Evolutionary conservation across 2,113 vertebrate species (phyloP).

Genomic region (Pipa parva): DNA sequence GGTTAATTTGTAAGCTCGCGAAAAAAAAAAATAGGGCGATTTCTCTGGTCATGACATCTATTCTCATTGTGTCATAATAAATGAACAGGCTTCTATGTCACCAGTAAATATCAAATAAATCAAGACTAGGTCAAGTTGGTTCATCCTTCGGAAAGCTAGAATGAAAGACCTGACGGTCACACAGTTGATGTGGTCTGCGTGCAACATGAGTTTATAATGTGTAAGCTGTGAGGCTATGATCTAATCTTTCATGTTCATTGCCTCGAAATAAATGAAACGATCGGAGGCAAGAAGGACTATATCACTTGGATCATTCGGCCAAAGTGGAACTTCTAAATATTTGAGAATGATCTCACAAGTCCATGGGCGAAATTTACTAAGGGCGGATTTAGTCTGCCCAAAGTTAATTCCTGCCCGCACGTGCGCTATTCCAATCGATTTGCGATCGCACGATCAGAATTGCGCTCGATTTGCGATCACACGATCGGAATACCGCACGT

Average conservation of each 20-base stretch:
- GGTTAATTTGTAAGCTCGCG: conserved; percentile 26
- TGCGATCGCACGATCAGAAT: too few species aligned
- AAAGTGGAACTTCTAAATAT: conserved; percentile 45
- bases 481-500: too few species aligned
- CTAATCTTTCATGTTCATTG: not conserved
- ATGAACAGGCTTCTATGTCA: conserved; percentile 32
- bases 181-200: too few species aligned
- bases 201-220: too few species aligned
- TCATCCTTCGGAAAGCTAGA: conserved; percentile 20
- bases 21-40: conserved; percentile 7
- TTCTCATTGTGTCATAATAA: conserved; percentile 32
- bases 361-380: too few species aligned
- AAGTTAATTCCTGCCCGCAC: too few species aligned
- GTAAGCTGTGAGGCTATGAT: not conserved
- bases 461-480: too few species aligned
- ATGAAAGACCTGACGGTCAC: not conserved
- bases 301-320: not conserved
- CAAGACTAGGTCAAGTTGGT: conserved; percentile 16
- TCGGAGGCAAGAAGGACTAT: not conserved
- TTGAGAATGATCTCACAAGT: conserved; percentile 48
- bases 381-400: too few species aligned
- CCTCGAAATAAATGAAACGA: not conserved
- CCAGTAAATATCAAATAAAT: conserved; percentile 22
- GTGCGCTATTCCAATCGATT: too few species aligned
- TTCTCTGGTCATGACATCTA: conserved; percentile 23